phyloP scores from a whole-genome alignment of 2,797 vertebrate species.

The Liasis olivaceus region DNA sequence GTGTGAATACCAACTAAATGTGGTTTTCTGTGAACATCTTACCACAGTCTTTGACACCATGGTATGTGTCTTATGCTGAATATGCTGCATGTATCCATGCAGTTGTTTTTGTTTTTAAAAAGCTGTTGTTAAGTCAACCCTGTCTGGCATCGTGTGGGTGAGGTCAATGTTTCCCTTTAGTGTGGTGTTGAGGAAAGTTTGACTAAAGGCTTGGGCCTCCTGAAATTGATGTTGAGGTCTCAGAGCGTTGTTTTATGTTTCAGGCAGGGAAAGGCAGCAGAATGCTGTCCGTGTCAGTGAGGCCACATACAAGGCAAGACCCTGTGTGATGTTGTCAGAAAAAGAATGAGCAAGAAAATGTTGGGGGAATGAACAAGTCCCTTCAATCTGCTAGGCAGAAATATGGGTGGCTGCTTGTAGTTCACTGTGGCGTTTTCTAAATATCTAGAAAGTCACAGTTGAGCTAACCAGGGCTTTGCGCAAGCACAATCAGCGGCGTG shows the following conservation, averaged over 20 bases:
- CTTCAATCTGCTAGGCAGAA: not conserved
- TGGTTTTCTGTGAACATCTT: not conserved
- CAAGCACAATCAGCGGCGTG: not conserved
- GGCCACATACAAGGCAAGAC: not conserved
- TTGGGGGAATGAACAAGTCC: not conserved
- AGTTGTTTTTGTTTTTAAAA: not conserved
- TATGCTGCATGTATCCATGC: not conserved
- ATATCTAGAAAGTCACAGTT: not conserved
- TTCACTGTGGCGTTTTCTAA: not conserved
- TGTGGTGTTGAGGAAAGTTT: not conserved
- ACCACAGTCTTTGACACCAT: not conserved
- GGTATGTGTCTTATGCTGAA: not conserved
- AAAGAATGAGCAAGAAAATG: not conserved
- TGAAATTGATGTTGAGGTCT: not conserved
- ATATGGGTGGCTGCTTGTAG: not conserved
- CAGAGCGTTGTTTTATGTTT: not conserved
- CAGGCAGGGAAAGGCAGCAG: not conserved
- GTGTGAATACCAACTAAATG: not conserved
- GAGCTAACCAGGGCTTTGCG: not conserved
- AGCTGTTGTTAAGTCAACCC: not conserved
- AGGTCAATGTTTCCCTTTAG: not conserved
- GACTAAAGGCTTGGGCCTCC: not conserved
- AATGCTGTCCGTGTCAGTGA: not conserved
- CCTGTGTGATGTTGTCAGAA: not conserved
- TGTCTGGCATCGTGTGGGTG: not conserved